Conservation (phyloP, 2,888 invertebrate genomes). For the Rhagium mordax region DNA sequence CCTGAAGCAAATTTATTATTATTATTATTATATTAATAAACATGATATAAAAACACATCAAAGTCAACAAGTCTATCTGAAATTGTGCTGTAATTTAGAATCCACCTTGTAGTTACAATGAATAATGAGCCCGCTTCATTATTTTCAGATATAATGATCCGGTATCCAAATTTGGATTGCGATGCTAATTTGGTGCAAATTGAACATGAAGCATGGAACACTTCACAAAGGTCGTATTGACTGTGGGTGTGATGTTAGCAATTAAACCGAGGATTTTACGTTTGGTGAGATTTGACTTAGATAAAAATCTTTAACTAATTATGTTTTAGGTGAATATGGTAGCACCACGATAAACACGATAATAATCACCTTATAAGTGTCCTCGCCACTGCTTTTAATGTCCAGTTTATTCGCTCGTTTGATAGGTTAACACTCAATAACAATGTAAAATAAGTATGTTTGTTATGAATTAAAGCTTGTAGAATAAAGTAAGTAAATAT, state of each 20-base stretch:
- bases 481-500: background rate
- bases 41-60: too few relatives aligned
- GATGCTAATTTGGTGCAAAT: background rate
- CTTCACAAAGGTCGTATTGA: background rate
- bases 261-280: background rate
- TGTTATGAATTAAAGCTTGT: background rate
- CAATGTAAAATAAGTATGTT: background rate
- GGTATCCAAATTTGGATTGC: background rate
- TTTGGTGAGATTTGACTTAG: background rate
- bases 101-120: background rate
- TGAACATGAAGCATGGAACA: background rate
- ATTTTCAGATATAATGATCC: background rate
- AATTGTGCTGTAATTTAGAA: too few relatives aligned
- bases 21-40: too few relatives aligned
- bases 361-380: background rate
- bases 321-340: background rate
- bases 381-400: background rate
- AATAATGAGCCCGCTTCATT: background rate
- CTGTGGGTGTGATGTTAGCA: background rate
- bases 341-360: background rate
- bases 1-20: too few relatives aligned
- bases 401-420: background rate
- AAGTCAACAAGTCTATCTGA: too few relatives aligned
- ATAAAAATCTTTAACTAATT: too few relatives aligned
- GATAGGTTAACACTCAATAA: background rate